Base-by-base conservation (phyloP, 2,797 vertebrate species). In the Gephyroberyx darwinii region DNA sequence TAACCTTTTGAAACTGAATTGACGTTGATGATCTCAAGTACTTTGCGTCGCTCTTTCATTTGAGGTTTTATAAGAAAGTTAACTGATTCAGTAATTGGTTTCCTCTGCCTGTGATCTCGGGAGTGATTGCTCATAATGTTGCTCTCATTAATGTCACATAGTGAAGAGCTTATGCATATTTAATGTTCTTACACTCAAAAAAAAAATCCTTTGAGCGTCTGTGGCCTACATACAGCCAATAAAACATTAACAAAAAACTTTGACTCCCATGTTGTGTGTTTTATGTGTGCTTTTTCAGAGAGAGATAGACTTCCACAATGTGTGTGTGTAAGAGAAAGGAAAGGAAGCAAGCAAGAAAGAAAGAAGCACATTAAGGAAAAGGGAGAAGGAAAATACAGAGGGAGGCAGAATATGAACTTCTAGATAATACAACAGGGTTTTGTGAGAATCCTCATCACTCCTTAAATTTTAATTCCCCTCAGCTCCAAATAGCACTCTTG, bases 91-190 rank as follows among this genome's bases (percentile, higher is more conserved):
- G 58, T 61, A 59, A 70, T 41, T 60, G 17, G 77, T 65, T 71
- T 57, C 71, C 65, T 54, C 54, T 54, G 35, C 48, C 26, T 72
- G 66, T 69, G 70, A 74, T 76, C 39, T 69, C 45, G 35, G 2
- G 43, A 67, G 51, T 59, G 48, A 65, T 76, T 63, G 56, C 65
- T 69, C 52, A 66, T 33, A 71, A 81, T 50, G 55, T 69, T 55
- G 69, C 35, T 55, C 56, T 76, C 77, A 91, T 89, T 85, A 88
- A 60, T 64, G 61, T 76, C 50, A 67, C 41, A 67, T 5, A 68
- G 55, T 77, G 71, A 81, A 66, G 74, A 54, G 39, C 47, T 74
- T 63, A 51, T 88, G 70, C 74, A 90, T 82, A 54, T 75, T 77
- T 77, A 70, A 81, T 77, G 17, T 17, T 17, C 48, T 73, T 45